Conservation (phyloP, 2,888 invertebrate genomes). For the Piscicola geometra region DNA sequence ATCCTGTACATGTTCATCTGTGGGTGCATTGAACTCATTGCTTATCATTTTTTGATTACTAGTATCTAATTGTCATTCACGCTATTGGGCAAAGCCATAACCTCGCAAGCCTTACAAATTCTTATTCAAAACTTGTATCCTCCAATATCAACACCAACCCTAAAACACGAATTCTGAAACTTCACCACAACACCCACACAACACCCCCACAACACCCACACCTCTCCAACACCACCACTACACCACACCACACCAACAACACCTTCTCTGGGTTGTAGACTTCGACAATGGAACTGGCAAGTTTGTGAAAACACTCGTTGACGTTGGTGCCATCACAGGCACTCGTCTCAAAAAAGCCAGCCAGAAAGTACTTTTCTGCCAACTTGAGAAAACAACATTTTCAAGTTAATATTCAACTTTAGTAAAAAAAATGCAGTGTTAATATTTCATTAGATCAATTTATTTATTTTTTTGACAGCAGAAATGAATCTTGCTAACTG, state of each 20-base stretch:
- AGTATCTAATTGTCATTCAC: no score
- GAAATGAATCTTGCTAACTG: no score
- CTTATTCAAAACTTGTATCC: no score
- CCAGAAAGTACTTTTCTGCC: slow-evolving; percentile 47
- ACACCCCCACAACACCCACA: not conserved
- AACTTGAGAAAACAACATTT: no score
- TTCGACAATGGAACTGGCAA: slow-evolving; percentile 51
- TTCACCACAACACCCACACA: not conserved
- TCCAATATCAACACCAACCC: not conserved
- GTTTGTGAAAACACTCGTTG: slow-evolving; percentile 46
- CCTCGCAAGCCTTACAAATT: no score
- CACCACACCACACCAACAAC: slow-evolving; percentile 26
- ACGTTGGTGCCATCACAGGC: slow-evolving; percentile 50
- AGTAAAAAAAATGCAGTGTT: no score
- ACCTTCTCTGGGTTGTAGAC: slow-evolving; percentile 50
- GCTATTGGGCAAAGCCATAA: no score
- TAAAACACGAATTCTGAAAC: not conserved
- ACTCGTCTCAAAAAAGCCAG: slow-evolving; percentile 51
- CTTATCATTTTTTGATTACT: not conserved
- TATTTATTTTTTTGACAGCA: no score
- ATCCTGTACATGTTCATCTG: slow-evolving; percentile 31
- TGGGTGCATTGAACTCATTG: not conserved
- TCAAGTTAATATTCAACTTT: no score
- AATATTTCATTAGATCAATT: no score
- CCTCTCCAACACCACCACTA: not conserved